phyloP scores from a whole-genome alignment of 2,888 invertebrate species.

The Limulus polyphemus region DNA sequence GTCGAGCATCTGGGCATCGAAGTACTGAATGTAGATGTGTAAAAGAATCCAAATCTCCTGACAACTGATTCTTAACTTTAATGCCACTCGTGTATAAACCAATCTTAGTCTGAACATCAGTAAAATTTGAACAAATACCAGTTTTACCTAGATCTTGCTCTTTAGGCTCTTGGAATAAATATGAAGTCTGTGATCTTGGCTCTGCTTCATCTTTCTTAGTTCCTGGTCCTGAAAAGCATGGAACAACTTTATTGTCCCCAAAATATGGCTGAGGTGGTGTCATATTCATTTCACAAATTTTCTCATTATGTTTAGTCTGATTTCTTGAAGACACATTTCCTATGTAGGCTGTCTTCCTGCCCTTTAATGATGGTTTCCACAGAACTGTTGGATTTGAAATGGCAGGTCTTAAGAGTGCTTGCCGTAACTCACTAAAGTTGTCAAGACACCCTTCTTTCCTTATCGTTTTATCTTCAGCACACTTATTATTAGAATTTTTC shows the following conservation, averaged over 20 bases:
- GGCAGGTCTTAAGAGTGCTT: background rate
- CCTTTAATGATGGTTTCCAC: background rate
- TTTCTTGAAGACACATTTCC: background rate
- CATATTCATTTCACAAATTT: background rate
- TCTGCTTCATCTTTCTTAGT: too few species aligned
- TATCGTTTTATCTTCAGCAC: background rate
- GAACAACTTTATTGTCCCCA: background rate
- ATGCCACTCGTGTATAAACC: too few species aligned
- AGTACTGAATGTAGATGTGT: conserved; percentile 41
- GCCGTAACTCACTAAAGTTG: background rate
- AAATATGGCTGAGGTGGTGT: background rate
- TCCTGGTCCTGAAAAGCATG: background rate
- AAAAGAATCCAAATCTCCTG: background rate
- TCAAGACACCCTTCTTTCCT: background rate
- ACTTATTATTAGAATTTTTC: background rate
- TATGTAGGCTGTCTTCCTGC: too few species aligned
- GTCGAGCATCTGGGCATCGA: conserved; percentile 60
- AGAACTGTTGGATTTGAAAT: background rate
- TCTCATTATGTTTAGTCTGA: background rate
- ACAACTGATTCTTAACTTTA: too few species aligned
- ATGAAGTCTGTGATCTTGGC: too few species aligned
- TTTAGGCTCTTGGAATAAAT: background rate
- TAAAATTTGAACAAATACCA: background rate
- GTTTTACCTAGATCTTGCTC: background rate
- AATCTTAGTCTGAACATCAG: too few species aligned